These are phyloP conservation scores for Oryctolagus cuniculus DNA, from an alignment of 2,113 vertebrate genomes.

Conservation along the genomic window mOryCun1.1 NC_091437.1:9987001-9987500, in stretches of 20 bases:
- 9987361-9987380: slow-evolving; percentile 28
- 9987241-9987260: slow-evolving; percentile 27
- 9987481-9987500: slow-evolving; percentile 65
- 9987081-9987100: background rate
- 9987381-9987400: slow-evolving; percentile 43
- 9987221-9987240: background rate
- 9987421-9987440: slow-evolving; percentile 61
- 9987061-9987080: too few relatives aligned
- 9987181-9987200: background rate
- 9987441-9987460: slow-evolving; percentile 55
- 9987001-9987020: too few relatives aligned
- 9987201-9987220: background rate
- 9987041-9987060: too few relatives aligned
- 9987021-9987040: too few relatives aligned
- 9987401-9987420: slow-evolving; percentile 56
- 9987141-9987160: background rate
- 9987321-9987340: background rate
- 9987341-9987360: background rate
- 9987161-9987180: background rate
- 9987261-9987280: background rate
- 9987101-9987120: background rate
- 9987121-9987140: background rate
- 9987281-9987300: background rate
- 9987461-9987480: slow-evolving; percentile 45
- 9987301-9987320: background rate